Conservation (phyloP, 2,797 vertebrate species). For the Bucorvus abyssinicus region DNA sequence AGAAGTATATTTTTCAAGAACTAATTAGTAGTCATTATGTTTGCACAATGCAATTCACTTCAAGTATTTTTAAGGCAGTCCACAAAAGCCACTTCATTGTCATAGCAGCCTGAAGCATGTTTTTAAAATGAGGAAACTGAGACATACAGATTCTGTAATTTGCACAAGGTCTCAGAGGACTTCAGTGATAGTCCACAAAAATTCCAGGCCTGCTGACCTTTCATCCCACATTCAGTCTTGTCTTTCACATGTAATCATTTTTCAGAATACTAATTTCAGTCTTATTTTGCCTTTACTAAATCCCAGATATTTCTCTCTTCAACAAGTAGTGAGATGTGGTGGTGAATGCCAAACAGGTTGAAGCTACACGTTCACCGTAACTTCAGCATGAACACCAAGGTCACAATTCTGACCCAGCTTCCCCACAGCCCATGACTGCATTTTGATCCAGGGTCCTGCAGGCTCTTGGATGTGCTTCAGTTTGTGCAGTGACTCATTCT, state of each 20-base stretch:
- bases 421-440: neutral
- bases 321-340: rapidly evolving
- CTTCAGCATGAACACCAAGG: neutral
- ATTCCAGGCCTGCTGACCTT: neutral
- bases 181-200: slow-evolving; percentile 6
- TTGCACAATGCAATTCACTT: neutral
- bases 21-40: neutral
- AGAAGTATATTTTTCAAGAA: neutral
- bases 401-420: neutral
- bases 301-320: neutral
- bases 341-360: neutral
- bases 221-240: neutral
- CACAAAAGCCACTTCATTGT: neutral
- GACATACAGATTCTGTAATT: neutral
- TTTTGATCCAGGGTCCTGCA: neutral
- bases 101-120: neutral
- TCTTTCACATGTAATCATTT: neutral
- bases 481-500: neutral
- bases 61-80: neutral
- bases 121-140: neutral
- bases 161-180: neutral
- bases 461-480: neutral
- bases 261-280: neutral
- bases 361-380: neutral
- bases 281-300: neutral